Base-by-base conservation (phyloP, 2,797 vertebrate genomes). In the Catostomus latipinnis region DNA sequence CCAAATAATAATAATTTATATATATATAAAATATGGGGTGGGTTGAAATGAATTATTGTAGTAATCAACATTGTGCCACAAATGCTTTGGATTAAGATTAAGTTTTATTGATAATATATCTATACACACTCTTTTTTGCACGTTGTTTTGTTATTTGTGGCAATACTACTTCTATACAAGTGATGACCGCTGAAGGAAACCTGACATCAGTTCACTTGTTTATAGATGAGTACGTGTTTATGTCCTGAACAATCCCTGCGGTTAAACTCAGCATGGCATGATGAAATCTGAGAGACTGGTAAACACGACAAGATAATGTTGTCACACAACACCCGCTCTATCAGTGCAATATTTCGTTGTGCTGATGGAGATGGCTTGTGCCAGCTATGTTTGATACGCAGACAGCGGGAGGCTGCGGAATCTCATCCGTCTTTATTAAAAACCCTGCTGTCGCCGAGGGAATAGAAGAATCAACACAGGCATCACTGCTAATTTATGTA, bases 361-460 rank as follows among this genome's bases (percentile, higher is more conserved):
- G 86, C 81, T 84, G 57, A 34, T 57, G 89, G 88, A 87, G 76
- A 52, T 46, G 73, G 84, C 88, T 87, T 83, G 87, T 69, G 82
- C 76, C 58, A 81, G 79, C 85, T 85, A 85, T 81, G 86, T 86
- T 83, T 91, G 84, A 86, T 86, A 84, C 86, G 74, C 82, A 71
- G 90, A 84, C 89, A 86, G 88, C 84, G 85, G 90, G 89, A 66
- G 87, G 81, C 88, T 89, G 83, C 70, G 12, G 83, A 61, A 83
- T 89, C 89, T 92, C 91, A 91, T 94, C 92, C 89, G 88, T 94
- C 92, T 94, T 93, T 90, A 93, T 94, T 93, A 93, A 92, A 92
- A 90, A 75, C 87, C 63, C 74, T 34, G 43, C 87, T 86, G 71
- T 52, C 88, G 86, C 89, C 85, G 83, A 84, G 91, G 87, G 88